Conservation (phyloP, 2,797 vertebrate genomes). For the Myotis findleyi region DNA sequence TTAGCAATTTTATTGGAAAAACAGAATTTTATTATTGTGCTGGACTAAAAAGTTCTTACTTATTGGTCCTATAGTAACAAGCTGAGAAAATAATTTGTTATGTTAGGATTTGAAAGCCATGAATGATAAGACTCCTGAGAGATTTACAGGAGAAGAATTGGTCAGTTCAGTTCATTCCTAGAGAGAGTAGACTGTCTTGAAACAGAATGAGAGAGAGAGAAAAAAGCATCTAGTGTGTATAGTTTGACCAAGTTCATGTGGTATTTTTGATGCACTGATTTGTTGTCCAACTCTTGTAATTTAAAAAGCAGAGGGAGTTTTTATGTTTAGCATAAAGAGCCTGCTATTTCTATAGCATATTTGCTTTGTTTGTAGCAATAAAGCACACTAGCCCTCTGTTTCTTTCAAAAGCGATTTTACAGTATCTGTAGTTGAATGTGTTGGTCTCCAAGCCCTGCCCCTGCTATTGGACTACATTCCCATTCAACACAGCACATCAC, state of each 20-base stretch:
- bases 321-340: background rate
- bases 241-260: background rate
- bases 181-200: background rate
- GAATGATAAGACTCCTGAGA: background rate
- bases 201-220: background rate
- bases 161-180: background rate
- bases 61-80: background rate
- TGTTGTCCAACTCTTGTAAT: background rate
- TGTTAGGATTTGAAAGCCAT: conserved; percentile 34
- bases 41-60: background rate
- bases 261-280: background rate
- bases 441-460: background rate
- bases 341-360: conserved; percentile 8
- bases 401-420: conserved; percentile 8
- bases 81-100: background rate
- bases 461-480: background rate
- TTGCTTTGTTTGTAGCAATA: conserved; percentile 22
- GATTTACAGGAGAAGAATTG: background rate
- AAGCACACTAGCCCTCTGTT: background rate
- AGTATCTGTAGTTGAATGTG: background rate
- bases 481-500: background rate
- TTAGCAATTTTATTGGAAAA: background rate
- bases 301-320: conserved; percentile 35
- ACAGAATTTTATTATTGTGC: conserved; percentile 6
- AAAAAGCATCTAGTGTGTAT: background rate